These are phyloP conservation scores for Daphoenositta chrysoptera DNA, from an alignment of 2,113 vertebrate species.

Conservation along the genomic window DNA sequence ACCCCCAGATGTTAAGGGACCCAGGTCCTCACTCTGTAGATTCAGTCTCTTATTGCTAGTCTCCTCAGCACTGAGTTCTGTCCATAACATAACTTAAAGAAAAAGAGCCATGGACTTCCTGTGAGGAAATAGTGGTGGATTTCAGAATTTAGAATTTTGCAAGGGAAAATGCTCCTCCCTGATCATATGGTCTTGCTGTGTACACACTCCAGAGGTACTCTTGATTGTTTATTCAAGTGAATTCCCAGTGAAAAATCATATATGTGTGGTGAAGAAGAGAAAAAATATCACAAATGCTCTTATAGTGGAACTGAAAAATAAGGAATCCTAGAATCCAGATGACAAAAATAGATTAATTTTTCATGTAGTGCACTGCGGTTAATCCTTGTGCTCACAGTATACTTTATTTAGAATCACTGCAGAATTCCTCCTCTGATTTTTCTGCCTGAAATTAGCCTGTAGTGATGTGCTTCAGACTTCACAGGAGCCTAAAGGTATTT, in stretches of 20 bases:
- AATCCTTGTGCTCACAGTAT: background rate
- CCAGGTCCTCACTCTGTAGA: background rate
- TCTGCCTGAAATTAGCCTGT: background rate
- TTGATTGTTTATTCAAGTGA: background rate
- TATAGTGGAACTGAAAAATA: background rate
- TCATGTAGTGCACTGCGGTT: background rate
- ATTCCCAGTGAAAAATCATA: background rate
- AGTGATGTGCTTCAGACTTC: background rate
- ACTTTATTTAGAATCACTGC: slow-evolving; percentile 38
- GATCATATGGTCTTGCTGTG: background rate
- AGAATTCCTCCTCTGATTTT: slow-evolving; percentile 20
- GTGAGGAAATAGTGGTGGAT: background rate
- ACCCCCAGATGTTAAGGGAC: background rate
- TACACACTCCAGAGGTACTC: background rate
- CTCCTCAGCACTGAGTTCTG: background rate
- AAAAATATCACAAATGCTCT: background rate
- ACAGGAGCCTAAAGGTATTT: slow-evolving; percentile 24
- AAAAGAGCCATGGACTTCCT: background rate
- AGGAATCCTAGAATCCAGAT: background rate
- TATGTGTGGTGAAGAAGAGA: background rate
- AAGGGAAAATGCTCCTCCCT: background rate
- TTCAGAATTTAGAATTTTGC: background rate
- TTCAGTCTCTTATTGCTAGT: background rate
- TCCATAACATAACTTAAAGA: background rate
- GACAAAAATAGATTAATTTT: slow-evolving; percentile 30